These are phyloP conservation scores for Mormyrus lacerda DNA, from an alignment of 2,113 vertebrate species.

Conservation along the genomic window DNA sequence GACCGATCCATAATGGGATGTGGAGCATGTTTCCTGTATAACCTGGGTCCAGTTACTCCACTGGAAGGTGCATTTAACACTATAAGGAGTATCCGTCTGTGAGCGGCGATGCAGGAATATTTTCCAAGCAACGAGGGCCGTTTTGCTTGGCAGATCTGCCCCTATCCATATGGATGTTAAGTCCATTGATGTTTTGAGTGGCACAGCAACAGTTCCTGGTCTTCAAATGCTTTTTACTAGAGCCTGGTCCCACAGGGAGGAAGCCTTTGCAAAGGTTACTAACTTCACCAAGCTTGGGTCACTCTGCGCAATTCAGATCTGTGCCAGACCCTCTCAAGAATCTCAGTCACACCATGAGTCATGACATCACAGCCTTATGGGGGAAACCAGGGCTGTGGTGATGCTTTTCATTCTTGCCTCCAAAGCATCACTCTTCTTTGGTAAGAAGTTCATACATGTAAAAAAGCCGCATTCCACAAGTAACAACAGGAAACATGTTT, in stretches of 20 bases:
- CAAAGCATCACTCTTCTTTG: not conserved
- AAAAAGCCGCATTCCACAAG: not conserved
- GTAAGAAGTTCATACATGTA: not conserved
- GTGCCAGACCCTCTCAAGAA: not conserved
- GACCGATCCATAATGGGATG: not conserved
- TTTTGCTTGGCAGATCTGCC: not conserved
- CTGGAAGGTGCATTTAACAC: not conserved
- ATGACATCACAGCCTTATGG: not conserved
- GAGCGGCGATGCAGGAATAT: not conserved
- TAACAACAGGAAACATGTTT: not conserved
- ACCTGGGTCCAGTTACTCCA: not conserved
- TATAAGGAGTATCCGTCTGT: not conserved
- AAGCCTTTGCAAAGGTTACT: not conserved
- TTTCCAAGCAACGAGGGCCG: not conserved
- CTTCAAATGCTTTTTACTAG: conserved; percentile 1
- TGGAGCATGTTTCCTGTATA: not conserved
- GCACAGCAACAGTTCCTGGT: not conserved
- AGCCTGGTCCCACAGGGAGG: not conserved
- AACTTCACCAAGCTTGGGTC: not conserved
- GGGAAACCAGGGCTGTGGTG: not conserved
- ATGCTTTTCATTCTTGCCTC: not conserved
- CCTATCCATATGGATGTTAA: not conserved
- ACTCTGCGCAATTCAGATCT: not conserved
- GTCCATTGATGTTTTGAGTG: not conserved
- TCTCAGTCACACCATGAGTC: not conserved